Evolutionary conservation across 2,888 invertebrate species (phyloP), one percentile per base, ranked within the genome.

Genomic region (Notocelia uddmanniana): DNA sequence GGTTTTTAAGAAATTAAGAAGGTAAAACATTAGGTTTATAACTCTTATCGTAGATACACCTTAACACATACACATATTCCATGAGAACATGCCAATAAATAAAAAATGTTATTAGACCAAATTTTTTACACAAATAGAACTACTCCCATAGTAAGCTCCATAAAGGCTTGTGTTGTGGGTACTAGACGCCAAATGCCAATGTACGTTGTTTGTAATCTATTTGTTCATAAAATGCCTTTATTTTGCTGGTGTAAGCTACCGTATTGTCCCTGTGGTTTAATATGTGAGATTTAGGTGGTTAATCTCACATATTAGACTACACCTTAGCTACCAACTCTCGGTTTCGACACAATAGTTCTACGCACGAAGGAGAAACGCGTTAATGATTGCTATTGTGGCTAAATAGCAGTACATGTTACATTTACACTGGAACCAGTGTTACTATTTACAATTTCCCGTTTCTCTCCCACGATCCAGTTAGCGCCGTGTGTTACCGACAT

Each of bases 391-490:
- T 83, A 89, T 89, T 89, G 88, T 88, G 84, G 84, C 83, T 87
- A 86, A 87, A 85, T 88, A 86, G 79, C 82, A 80, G 80, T 78
- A 79, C 81, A 82, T 83, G 85, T 84, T 85, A 81, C 83, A 88
- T 90, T 91, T 91, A 90, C 90, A 89, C 86, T 84, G 87, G 83
- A 70, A 75, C 77, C 76, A 75, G 78, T 76, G 77, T 74, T 75
- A 78, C 83, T 84, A 88, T 89, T 88, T 83, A 87, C 83, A 83
- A 87, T 84, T 84, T 91, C 89, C 91, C 91, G 90, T 92, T 91
- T 90, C 89, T 85, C 89, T 93, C 93, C 91, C 93, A 93, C 93
- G 93, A 89, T 90, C 91, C 86, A 92, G 85, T 91, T 93, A 80
- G 81, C 83, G 86, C 86, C 88, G 89, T 91, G 89, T 91, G 86